A percentile compares a stretch with the other conserved stretches of the same genome.
phyloP scores from a whole-genome alignment of 2,113 vertebrate genomes.

The Galeopterus variegatus region DNA sequence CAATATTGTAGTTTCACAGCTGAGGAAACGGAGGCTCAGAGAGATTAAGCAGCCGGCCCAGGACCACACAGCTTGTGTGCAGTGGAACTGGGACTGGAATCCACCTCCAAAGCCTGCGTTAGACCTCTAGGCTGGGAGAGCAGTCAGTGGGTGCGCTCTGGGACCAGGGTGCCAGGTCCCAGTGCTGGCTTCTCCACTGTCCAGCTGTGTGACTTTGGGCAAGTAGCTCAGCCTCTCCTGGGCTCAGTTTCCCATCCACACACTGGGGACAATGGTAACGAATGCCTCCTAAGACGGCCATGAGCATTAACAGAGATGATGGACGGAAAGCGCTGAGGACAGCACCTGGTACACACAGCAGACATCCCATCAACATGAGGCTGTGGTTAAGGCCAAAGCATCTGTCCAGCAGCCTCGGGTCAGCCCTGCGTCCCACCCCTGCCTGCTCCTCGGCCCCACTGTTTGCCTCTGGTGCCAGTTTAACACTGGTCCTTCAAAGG shows the following conservation, averaged over 20 bases:
- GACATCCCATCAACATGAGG: fast-evolving
- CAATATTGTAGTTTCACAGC: fast-evolving
- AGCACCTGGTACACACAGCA: fast-evolving
- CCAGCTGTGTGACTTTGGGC: not conserved
- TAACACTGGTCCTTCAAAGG: not conserved
- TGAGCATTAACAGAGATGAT: not conserved
- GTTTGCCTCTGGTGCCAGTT: not conserved
- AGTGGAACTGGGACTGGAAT: not conserved
- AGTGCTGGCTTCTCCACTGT: not conserved
- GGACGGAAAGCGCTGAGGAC: fast-evolving
- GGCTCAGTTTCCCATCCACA: not conserved
- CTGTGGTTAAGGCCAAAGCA: fast-evolving
- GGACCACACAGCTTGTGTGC: too few species aligned
- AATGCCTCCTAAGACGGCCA: fast-evolving
- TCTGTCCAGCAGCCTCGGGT: fast-evolving
- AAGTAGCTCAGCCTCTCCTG: not conserved
- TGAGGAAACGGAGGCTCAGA: not conserved
- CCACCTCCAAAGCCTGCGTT: fast-evolving
- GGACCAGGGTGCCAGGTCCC: not conserved
- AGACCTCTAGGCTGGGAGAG: fast-evolving
- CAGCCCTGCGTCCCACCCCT: not conserved
- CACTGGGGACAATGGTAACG: fast-evolving
- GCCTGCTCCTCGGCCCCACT: not conserved
- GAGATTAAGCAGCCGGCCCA: too few species aligned
- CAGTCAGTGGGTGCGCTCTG: not conserved